Evolutionary conservation across 2,113 vertebrate genomes (phyloP).

Genomic region (Oncorhynchus kisutch): DNA sequence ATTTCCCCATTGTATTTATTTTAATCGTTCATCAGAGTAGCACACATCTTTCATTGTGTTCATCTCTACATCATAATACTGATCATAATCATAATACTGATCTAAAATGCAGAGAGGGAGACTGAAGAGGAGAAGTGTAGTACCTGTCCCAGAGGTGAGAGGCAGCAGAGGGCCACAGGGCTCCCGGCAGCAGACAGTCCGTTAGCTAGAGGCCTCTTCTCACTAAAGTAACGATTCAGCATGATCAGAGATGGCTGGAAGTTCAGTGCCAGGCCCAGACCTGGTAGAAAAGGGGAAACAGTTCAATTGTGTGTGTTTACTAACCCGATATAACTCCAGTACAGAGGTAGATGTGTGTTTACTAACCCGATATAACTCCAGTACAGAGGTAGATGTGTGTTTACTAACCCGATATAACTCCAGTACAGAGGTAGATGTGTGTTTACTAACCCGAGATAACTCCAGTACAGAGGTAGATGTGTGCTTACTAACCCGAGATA

Average conservation of each 20-base stretch:
- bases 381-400: slow-evolving; percentile 83
- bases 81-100: too few relatives aligned
- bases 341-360: not conserved
- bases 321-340: slow-evolving; percentile 74
- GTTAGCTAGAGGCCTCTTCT: slow-evolving; percentile 89
- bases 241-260: slow-evolving; percentile 97
- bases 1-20: too few relatives aligned
- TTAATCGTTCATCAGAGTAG: too few relatives aligned
- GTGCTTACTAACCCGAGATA: slow-evolving; percentile 81
- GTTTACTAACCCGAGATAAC: slow-evolving; percentile 84
- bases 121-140: too few relatives aligned
- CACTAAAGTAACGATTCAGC: slow-evolving; percentile 92
- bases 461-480: slow-evolving; percentile 72
- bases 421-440: slow-evolving; percentile 69
- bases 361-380: slow-evolving; percentile 88
- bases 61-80: too few relatives aligned
- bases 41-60: too few relatives aligned
- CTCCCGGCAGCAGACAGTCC: slow-evolving; percentile 92
- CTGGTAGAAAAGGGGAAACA: slow-evolving; percentile 58
- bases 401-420: slow-evolving; percentile 86
- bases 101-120: too few relatives aligned
- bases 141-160: slow-evolving; percentile 89
- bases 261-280: slow-evolving; percentile 91
- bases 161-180: slow-evolving; percentile 88
- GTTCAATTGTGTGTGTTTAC: not conserved